phyloP scores from a whole-genome alignment of 1,140 invertebrate genomes.

The Tetragnatha versicolor region DNA sequence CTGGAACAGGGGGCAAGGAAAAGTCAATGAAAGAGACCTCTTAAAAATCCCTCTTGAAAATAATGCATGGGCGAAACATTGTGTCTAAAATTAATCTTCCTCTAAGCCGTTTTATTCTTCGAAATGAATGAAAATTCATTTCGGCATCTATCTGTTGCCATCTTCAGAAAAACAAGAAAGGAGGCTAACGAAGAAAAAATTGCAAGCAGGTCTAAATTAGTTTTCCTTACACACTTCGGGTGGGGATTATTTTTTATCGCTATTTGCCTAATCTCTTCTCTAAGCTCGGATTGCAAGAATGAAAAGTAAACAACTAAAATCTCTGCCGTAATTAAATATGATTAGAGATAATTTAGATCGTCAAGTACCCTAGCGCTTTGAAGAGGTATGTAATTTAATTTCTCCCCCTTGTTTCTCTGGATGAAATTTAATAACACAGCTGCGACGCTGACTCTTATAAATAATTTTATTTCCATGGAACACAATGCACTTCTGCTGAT shows the following conservation, averaged over 20 bases:
- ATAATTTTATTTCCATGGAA: conserved; percentile 24
- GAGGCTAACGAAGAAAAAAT: not conserved
- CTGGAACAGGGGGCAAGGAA: not conserved
- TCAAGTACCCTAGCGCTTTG: not conserved
- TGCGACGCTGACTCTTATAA: conserved; percentile 8
- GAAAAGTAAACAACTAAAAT: conserved; percentile 31
- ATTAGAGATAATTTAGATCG: conserved; percentile 33
- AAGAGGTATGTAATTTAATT: conserved; percentile 37
- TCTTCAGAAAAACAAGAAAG: not conserved
- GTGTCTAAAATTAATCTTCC: conserved; percentile 44
- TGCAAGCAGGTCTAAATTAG: not conserved
- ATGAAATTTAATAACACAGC: conserved; percentile 37
- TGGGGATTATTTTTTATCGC: not conserved
- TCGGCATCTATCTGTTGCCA: not conserved
- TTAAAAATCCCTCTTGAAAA: conserved; percentile 5
- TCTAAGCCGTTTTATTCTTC: conserved; percentile 24
- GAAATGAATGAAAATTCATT: not conserved
- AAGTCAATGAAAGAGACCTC: conserved; percentile 10
- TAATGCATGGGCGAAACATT: conserved; percentile 24
- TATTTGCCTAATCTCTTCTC: not conserved
- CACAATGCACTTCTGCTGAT: no score
- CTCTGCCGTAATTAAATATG: conserved; percentile 33
- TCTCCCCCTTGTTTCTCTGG: conserved; percentile 10
- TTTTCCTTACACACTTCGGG: not conserved
- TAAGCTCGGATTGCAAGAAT: conserved; percentile 17